phyloP scores from a whole-genome alignment of 1,140 invertebrate species.

The Leptinotarsa defecta region DNA sequence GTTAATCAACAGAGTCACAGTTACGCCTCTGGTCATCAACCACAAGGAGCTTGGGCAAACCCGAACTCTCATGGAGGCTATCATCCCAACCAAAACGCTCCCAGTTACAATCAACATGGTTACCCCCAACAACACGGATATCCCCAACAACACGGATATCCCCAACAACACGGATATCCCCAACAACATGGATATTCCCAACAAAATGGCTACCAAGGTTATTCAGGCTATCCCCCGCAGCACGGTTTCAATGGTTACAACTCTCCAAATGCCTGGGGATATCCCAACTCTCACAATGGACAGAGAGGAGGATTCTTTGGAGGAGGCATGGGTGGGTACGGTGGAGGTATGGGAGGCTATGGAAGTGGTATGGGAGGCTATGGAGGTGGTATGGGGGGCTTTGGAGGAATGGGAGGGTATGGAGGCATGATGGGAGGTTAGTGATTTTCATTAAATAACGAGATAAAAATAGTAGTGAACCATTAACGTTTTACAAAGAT shows the following conservation, averaged over 20 bases:
- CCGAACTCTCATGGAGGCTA: neutral
- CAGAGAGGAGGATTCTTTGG: neutral
- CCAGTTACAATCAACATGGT: too few relatives aligned
- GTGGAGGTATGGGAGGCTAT: slow-evolving; percentile 26
- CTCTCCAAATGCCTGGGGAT: neutral
- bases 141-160: too few relatives aligned
- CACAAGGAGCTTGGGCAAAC: slow-evolving; percentile 19
- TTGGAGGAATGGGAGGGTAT: slow-evolving; percentile 22
- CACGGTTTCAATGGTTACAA: neutral
- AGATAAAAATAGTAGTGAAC: neutral
- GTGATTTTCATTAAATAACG: too few relatives aligned
- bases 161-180: slow-evolving; percentile 9
- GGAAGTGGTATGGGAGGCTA: slow-evolving; percentile 27
- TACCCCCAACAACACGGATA: too few relatives aligned
- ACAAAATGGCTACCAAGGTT: slow-evolving; percentile 3
- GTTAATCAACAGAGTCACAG: slow-evolving; percentile 2
- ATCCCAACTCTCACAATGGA: neutral
- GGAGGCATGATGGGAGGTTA: slow-evolving; percentile 11
- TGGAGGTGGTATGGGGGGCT: slow-evolving; percentile 24
- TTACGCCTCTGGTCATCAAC: slow-evolving; percentile 11
- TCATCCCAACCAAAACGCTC: too few relatives aligned
- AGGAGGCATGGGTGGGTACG: slow-evolving; percentile 20
- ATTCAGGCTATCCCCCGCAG: neutral
- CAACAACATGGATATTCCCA: slow-evolving; percentile 18
- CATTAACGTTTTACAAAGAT: neutral